A percentile compares a stretch with the other conserved stretches of the same genome.
Evolutionary conservation across 2,888 invertebrate genomes (phyloP).

Genomic region (Abrostola tripartita): DNA sequence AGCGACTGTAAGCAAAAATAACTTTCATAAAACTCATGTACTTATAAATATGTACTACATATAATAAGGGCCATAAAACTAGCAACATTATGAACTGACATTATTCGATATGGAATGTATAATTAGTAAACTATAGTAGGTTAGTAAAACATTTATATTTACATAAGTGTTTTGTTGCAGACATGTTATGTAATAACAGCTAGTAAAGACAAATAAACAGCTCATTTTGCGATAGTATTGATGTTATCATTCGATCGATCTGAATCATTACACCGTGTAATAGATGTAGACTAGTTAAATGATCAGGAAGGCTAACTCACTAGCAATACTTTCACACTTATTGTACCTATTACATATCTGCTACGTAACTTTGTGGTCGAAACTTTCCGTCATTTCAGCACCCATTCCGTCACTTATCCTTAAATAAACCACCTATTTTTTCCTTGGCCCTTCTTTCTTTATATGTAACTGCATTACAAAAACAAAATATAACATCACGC

Average conservation of each 20-base stretch:
- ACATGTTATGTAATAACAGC: slow-evolving; percentile 17
- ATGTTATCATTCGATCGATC: slow-evolving; percentile 26
- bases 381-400: too few species aligned
- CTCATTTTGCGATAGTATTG: neutral
- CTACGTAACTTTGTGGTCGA: neutral
- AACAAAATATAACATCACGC: too few species aligned
- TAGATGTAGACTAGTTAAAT: slow-evolving; percentile 13
- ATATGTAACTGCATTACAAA: too few species aligned
- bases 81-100: slow-evolving; percentile 3
- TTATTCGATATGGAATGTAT: slow-evolving; percentile 15
- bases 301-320: slow-evolving; percentile 14
- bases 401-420: too few species aligned
- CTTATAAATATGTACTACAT: slow-evolving; percentile 7
- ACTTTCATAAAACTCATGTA: slow-evolving; percentile 6
- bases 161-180: slow-evolving; percentile 23
- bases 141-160: slow-evolving; percentile 16
- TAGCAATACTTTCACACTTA: slow-evolving; percentile 12
- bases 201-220: slow-evolving; percentile 22
- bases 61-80: slow-evolving; percentile 8
- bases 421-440: too few species aligned
- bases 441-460: too few species aligned
- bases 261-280: slow-evolving; percentile 6
- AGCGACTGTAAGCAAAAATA: neutral
- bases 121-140: slow-evolving; percentile 8
- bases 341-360: neutral